Evolutionary conservation across 1,140 invertebrate genomes (phyloP), one percentile per base, ranked within the genome.

Genomic region (Zaprionus inermis): DNA sequence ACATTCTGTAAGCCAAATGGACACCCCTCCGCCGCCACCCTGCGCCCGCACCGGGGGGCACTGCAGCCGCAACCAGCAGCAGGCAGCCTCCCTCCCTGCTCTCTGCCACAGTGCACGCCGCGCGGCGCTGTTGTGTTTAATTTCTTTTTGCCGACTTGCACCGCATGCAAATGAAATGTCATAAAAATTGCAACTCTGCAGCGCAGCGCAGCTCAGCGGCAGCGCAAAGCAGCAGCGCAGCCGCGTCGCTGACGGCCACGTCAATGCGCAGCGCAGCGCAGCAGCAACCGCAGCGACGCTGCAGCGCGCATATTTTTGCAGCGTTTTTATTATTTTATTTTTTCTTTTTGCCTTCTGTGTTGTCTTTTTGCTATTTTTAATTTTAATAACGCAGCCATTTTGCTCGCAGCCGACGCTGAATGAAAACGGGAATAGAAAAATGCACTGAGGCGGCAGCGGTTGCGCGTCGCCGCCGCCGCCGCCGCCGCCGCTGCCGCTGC

Each of bases 101-200:
- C 36, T 1, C 36, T 14, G 4, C 12, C 4, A n/a, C 36, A 6
- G 3, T n/a, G 12, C 38, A n/a, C 3, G 36, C 58, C 32, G 38
- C 46, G 52, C 61, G 20, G 46, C 61, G 46, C 44, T 51, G 61
- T 65, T 65, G 49, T 36, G 61, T 81, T 81, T 81, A 81, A 81
- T 81, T 81, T 81, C 79, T 81, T 81, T 81, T 81, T 81, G 78
- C 79, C 59, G 74, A 72, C 51, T 34, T 51, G 61, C 32, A 56
- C 60, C 12, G 61, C 46, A 51, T 66, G 61, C 61, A 65, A 65
- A 65, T 65, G 61, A 65, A 65, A 65, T 65, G 61, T 65, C 61
- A 65, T 65, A 65, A 65, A 57, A 57, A 56, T 67, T 67, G 64
- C 64, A 67, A 57, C 64, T 41, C 38, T 44, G 38, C 38, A 44